Conservation (phyloP, 2,888 invertebrate species). For the Anodontia alba region DNA sequence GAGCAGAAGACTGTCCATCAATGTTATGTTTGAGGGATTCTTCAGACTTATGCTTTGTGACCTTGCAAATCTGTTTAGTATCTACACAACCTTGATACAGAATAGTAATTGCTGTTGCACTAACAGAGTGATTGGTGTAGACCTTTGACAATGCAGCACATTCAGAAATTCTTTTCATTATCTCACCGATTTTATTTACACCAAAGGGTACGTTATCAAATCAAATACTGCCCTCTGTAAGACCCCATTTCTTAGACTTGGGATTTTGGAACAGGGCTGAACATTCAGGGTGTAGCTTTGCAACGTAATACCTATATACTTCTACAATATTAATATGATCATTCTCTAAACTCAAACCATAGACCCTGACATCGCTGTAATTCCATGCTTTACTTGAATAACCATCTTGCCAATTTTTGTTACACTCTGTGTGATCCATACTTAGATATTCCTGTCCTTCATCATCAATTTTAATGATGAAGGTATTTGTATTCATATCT, state of each 20-base stretch:
- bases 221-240: background rate
- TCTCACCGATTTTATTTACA: slow-evolving; percentile 17
- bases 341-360: background rate
- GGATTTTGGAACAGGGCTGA: background rate
- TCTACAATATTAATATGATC: slow-evolving; percentile 15
- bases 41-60: slow-evolving; percentile 27
- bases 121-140: slow-evolving; percentile 17
- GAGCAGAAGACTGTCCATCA: slow-evolving; percentile 14
- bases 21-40: slow-evolving; percentile 29
- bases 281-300: slow-evolving; percentile 8
- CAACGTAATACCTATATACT: background rate
- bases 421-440: slow-evolving; percentile 1
- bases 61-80: slow-evolving; percentile 14
- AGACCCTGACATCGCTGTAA: slow-evolving; percentile 17
- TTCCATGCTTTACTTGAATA: slow-evolving; percentile 26
- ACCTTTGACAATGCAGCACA: slow-evolving; percentile 1
- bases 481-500: slow-evolving; percentile 4
- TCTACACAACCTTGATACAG: slow-evolving; percentile 6
- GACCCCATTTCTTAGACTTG: slow-evolving; percentile 1
- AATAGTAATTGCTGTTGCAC: slow-evolving; percentile 16
- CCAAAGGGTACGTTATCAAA: slow-evolving; percentile 16
- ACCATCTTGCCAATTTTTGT: slow-evolving; percentile 25
- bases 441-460: slow-evolving; percentile 5
- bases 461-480: slow-evolving; percentile 14
- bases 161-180: slow-evolving; percentile 22